These are phyloP conservation scores for Myoxocephalus aenaeus DNA, from an alignment of 2,797 vertebrate species.

Conservation along the genomic window DNA sequence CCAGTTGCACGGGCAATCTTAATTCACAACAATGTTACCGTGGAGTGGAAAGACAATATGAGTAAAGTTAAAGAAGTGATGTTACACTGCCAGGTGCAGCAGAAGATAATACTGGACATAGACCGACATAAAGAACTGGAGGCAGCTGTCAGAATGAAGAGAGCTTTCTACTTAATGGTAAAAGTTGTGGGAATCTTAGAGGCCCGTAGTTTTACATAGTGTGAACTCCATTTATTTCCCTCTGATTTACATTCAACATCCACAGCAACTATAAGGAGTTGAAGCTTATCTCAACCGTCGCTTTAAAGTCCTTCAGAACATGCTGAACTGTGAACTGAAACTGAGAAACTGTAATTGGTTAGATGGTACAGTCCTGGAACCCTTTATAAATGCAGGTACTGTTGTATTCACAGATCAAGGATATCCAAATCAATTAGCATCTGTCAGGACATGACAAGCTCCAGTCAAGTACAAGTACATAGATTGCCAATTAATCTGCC, in stretches of 20 bases:
- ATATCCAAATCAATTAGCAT: constrained; percentile 53
- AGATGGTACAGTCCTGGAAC: background rate
- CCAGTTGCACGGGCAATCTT: too few species aligned
- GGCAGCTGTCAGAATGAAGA: background rate
- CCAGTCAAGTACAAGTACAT: constrained; percentile 43
- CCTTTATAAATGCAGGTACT: constrained; percentile 6
- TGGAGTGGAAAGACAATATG: background rate
- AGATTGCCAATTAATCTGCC: constrained; percentile 47
- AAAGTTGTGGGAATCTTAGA: background rate
- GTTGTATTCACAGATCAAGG: constrained; percentile 29
- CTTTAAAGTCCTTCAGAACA: constrained; percentile 24
- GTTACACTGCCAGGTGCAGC: background rate
- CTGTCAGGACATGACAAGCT: constrained; percentile 40
- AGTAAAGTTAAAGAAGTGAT: background rate
- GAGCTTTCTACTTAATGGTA: background rate
- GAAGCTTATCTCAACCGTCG: background rate
- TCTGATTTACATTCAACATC: background rate
- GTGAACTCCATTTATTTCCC: background rate
- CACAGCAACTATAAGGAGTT: background rate
- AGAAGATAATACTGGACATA: background rate
- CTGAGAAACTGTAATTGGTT: constrained; percentile 27
- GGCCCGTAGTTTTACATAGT: background rate
- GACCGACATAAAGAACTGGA: background rate
- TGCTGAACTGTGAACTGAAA: background rate
- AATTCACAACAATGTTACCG: background rate